phyloP scores from a whole-genome alignment of 2,888 invertebrate species.

The Dioctria rufipes region DNA sequence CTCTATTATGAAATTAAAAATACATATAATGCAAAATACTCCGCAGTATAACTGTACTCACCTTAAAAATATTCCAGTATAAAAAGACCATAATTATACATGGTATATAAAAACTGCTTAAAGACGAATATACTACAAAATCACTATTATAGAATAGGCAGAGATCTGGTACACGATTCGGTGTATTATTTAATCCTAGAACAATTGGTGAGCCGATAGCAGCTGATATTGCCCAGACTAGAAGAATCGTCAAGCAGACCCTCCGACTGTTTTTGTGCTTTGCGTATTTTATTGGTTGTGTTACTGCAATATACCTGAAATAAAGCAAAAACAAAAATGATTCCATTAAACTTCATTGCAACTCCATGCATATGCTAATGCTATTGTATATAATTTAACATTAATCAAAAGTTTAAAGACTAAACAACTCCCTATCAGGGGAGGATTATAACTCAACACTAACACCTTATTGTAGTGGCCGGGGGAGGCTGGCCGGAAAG shows the following conservation, averaged over 20 bases:
- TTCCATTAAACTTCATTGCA: not conserved
- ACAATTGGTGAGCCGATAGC: conserved; percentile 98
- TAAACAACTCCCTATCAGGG: not conserved
- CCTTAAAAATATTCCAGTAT: conserved; percentile 98
- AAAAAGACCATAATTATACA: conserved; percentile 98
- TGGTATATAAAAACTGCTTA: conserved; percentile 99
- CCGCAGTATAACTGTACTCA: conserved; percentile 70
- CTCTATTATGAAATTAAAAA: no score
- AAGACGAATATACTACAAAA: conserved; percentile 97
- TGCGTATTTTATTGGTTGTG: conserved; percentile 98
- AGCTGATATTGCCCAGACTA: conserved; percentile 96
- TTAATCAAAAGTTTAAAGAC: not conserved
- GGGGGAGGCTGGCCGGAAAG: not conserved
- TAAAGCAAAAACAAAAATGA: not conserved
- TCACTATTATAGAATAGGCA: conserved; percentile 98
- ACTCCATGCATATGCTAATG: not conserved
- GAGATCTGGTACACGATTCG: conserved; percentile 84
- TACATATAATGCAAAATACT: no score
- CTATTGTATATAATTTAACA: not conserved
- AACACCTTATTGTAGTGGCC: not conserved
- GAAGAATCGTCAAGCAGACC: conserved; percentile 93
- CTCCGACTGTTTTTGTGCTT: conserved; percentile 97
- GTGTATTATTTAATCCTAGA: conserved; percentile 94
- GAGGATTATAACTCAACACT: not conserved
- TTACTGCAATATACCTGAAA: conserved; percentile 97